phyloP scores from a whole-genome alignment of 2,797 vertebrate species.

The Xenops minutus region DNA sequence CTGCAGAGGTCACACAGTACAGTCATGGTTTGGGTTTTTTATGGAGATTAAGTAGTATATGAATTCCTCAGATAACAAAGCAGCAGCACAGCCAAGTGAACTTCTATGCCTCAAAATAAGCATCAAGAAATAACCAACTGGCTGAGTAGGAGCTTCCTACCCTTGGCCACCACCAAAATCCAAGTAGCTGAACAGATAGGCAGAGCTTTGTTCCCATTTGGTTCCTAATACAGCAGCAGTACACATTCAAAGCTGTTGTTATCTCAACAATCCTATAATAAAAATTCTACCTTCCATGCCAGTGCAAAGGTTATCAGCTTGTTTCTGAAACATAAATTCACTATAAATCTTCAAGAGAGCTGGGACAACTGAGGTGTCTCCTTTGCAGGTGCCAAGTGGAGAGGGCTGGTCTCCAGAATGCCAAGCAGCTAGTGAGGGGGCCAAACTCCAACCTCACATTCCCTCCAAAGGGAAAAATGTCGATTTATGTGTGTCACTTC shows the following conservation, averaged over 20 bases:
- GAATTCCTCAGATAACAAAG: conserved; percentile 68
- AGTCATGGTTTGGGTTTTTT: not conserved
- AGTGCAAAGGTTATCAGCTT: conserved; percentile 43
- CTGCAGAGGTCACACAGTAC: not conserved
- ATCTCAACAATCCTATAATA: conserved; percentile 25
- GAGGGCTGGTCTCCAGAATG: not conserved
- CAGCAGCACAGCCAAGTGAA: not conserved
- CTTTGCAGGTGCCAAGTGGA: not conserved
- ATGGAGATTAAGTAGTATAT: conserved; percentile 41
- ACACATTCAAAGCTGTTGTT: not conserved
- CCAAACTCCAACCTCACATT: not conserved
- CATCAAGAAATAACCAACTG: not conserved
- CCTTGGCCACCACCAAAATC: not conserved
- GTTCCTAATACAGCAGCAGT: not conserved
- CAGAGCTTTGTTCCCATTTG: not conserved
- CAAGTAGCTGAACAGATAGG: conserved; percentile 3
- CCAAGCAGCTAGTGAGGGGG: not conserved
- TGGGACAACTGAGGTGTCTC: not conserved
- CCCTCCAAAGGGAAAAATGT: not conserved
- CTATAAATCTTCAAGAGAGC: not conserved
- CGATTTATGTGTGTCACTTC: not conserved
- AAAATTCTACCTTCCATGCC: not conserved
- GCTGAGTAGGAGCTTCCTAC: not conserved
- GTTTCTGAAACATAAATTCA: not conserved
- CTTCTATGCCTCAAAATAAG: conserved; percentile 26